Base-by-base conservation (phyloP, 2,888 invertebrate species). In the Smittia aterrima region DNA sequence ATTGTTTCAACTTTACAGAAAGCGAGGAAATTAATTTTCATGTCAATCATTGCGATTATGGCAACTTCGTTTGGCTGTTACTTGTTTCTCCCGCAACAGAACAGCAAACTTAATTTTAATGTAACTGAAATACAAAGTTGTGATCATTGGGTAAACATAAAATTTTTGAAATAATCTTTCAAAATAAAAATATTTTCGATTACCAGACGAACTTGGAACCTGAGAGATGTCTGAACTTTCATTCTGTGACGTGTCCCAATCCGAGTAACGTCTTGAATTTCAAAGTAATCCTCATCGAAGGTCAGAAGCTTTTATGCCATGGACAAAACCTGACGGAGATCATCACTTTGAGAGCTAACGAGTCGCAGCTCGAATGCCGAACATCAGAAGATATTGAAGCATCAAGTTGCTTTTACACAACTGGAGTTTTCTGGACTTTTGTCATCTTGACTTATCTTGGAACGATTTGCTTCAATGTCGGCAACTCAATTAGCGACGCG, bases 401-500 rank as follows among this genome's bases (percentile, higher is more conserved):
- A 0, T 76, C 77, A 1, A 76, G 78, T 38, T 82, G 81, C 32
- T 81, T 91, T 18, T 91, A 91, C 78, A 82, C 82, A 75, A 87
- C 89, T 0, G 78, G 82, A 0, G 85, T 87, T 0, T 93, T 93
- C 80, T 92, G 92, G 92, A 84, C 85, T 1, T 93, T 92, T 77
- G 88, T 92, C 0, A 77, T 89, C 0, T 81, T 92, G 22, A 88
- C 92, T 85, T 89, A 90, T 58, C 76, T 91, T 1, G 92, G 92
- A 27, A 91, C 89, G 1, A 90, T 93, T 75, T 90, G 91, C 1
- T 93, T 90, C 79, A 93, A 93, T 80, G 94, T 96, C 0, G 88
- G 90, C 38, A 92, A 95, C 79, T 93, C 92, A 66, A 90, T 96
- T 47, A 92, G 92, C 47, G 96, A 96, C 82, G 94, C 95, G 0